Percentiles rank a stretch among this genome's conserved stretches.
Conservation (phyloP, 2,113 vertebrate genomes). For the Plecturocebus donacophilus region DNA sequence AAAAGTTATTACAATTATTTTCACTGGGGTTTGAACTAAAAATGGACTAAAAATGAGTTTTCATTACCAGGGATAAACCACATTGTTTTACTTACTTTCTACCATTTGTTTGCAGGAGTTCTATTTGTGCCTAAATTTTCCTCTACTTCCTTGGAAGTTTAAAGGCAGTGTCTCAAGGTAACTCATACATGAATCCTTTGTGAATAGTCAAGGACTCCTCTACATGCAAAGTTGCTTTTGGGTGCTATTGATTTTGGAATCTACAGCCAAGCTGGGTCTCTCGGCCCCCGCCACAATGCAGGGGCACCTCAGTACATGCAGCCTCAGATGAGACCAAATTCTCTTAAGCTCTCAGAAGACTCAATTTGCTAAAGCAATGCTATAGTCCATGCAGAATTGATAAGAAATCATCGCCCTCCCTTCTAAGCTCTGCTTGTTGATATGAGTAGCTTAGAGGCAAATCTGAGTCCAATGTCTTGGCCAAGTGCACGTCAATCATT, state of each 20-base stretch:
- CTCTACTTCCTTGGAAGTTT: background rate
- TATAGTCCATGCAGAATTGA: fast-evolving
- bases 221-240: background rate
- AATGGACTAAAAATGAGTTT: too few relatives aligned
- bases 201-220: fast-evolving
- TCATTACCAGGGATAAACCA: background rate
- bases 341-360: background rate
- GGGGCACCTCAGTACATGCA: background rate
- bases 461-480: fast-evolving
- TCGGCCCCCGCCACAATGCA: background rate
- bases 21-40: fast-evolving
- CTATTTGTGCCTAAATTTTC: background rate
- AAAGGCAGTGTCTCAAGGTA: background rate
- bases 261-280: background rate
- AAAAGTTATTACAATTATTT: background rate
- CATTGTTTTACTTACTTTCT: background rate
- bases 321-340: background rate
- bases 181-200: fast-evolving
- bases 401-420: fast-evolving
- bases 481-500: background rate
- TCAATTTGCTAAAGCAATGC: background rate
- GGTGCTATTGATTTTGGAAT: background rate
- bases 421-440: background rate
- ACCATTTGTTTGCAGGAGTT: background rate
- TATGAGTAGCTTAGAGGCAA: fast-evolving